Base-by-base conservation (phyloP, 2,113 vertebrate genomes). In the Neolamprologus brichardi region DNA sequence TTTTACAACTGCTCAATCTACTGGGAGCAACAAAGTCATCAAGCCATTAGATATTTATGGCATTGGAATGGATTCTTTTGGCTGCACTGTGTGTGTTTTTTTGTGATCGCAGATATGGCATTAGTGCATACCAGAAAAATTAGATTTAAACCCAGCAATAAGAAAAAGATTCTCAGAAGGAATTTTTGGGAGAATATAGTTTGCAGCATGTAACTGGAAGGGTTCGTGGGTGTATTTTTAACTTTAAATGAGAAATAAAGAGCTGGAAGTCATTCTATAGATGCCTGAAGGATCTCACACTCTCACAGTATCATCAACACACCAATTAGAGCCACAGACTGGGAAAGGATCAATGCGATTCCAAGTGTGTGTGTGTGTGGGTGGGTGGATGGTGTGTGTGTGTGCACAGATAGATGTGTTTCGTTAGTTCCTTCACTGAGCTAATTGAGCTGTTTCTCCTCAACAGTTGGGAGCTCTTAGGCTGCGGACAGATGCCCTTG, bases 401-500 rank as follows among this genome's bases (percentile, higher is more conserved):
- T 90, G 89, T 88, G 86, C 83, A 77, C 86, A 90, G 92, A 89
- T 92, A 93, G 93, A 95, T 93, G 92, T 93, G 91, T 92, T 95
- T 94, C 58, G 88, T 92, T 92, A 94, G 95, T 88, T 92, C 86
- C 94, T 93, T 91, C 85, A 89, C 93, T 75, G 90, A 92, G 92
- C 91, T 96, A 96, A 96, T 96, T 96, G 95, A 96, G 94, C 93
- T 95, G 94, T 96, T 95, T 96, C 94, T 95, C 89, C 89, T 95
- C 95, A 94, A 94, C 95, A 95, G 94, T 96, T 96, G 92, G 95
- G 94, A 94, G 92, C 95, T 96, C 91, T 95, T 94, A 95, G 93
- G 86, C 95, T 94, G 93, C 28, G 93, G 95, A 95, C 94, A 95
- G 93, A 96, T 94, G 95, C 94, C 95, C 95, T 93, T 94, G 95